Evolutionary conservation across 2,888 invertebrate species (phyloP).

Genomic region (Ophion slaviceki): DNA sequence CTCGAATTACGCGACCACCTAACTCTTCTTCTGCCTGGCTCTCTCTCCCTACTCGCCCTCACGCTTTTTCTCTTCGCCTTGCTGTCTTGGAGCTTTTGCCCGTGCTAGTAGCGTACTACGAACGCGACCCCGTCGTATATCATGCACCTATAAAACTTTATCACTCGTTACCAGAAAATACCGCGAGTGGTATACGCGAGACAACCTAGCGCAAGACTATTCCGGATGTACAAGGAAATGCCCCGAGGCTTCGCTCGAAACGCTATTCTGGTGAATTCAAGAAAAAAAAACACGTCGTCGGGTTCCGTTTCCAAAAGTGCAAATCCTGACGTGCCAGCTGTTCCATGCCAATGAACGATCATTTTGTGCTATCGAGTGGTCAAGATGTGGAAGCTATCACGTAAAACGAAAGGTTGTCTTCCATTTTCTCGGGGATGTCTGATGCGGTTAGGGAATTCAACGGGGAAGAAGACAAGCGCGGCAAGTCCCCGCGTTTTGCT

Average conservation of each 20-base stretch:
- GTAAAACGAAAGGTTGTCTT: neutral
- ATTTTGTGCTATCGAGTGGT: slow-evolving; percentile 17
- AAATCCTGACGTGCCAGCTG: neutral
- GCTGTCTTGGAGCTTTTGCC: slow-evolving; percentile 40
- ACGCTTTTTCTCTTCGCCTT: slow-evolving; percentile 32
- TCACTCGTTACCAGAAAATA: slow-evolving; percentile 67
- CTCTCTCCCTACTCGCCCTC: slow-evolving; percentile 31
- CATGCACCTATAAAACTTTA: slow-evolving; percentile 68
- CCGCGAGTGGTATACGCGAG: slow-evolving; percentile 47
- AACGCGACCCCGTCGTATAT: slow-evolving; percentile 62
- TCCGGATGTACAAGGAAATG: slow-evolving; percentile 56
- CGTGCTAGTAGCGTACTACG: slow-evolving; percentile 48
- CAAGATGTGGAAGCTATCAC: neutral
- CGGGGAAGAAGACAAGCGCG: slow-evolving; percentile 53
- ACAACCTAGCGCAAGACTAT: slow-evolving; percentile 44
- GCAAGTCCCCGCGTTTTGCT: slow-evolving; percentile 47
- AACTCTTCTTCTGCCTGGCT: slow-evolving; percentile 47
- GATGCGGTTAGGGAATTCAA: slow-evolving; percentile 32
- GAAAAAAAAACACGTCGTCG: slow-evolving; percentile 17
- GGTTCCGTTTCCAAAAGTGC: neutral
- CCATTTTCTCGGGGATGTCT: slow-evolving; percentile 34
- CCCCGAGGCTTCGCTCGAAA: slow-evolving; percentile 4
- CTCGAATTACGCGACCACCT: slow-evolving; percentile 77
- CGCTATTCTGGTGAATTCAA: slow-evolving; percentile 29
- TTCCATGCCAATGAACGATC: slow-evolving; percentile 20